Evolutionary conservation across 2,113 vertebrate species (phyloP).

Genomic region (Paedocypris sp.): DNA sequence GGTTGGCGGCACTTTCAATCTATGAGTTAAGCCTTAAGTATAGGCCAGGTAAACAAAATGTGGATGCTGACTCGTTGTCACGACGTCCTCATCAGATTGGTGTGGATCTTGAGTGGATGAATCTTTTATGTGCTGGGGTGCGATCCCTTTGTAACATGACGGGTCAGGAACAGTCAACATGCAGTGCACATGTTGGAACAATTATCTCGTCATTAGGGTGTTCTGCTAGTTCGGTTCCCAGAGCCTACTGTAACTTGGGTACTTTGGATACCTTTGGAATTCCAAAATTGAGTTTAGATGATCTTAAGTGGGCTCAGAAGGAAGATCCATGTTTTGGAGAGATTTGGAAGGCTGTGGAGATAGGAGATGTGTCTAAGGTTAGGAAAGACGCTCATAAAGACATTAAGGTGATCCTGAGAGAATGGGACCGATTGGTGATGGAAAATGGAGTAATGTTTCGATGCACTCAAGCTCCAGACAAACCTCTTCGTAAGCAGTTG

Average conservation of each 20-base stretch:
- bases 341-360: neutral
- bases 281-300: neutral
- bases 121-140: neutral
- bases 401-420: neutral
- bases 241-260: neutral
- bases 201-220: neutral
- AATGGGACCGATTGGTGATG: neutral
- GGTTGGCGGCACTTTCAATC: neutral
- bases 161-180: neutral
- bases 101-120: neutral
- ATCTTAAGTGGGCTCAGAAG: neutral
- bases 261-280: neutral
- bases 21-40: constrained; percentile 10
- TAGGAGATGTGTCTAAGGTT: neutral
- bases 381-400: neutral
- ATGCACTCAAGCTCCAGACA: neutral
- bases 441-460: neutral
- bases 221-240: neutral
- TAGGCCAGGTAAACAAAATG: neutral
- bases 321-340: neutral
- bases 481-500: neutral
- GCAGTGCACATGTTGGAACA: neutral
- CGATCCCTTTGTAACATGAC: neutral
- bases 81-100: constrained; percentile 14
- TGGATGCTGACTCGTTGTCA: neutral